Conservation (phyloP, 2,113 vertebrate species). For the Carassius gibelio region DNA sequence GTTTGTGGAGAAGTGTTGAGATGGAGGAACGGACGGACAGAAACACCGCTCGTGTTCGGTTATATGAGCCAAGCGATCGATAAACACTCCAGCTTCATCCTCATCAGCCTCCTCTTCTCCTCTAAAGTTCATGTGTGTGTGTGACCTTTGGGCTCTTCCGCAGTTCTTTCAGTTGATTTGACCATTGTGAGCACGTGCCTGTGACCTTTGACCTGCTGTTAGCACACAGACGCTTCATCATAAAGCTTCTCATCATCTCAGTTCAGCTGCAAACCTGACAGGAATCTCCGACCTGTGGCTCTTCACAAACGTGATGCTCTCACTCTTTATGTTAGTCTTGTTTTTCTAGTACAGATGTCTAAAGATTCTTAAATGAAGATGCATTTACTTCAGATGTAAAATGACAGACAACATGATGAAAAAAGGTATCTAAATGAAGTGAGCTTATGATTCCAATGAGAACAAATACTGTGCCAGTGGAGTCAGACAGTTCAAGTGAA, state of each 20-base stretch:
- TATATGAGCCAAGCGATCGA: neutral
- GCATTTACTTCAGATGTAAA: too few species aligned
- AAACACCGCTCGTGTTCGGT: too few species aligned
- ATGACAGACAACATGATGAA: too few species aligned
- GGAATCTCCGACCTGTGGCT: neutral
- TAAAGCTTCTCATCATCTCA: too few species aligned
- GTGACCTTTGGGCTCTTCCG: conserved; percentile 28
- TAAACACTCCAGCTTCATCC: neutral
- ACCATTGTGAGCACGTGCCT: neutral
- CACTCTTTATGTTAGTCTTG: neutral
- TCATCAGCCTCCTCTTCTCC: neutral
- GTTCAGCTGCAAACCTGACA: neutral
- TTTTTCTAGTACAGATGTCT: too few species aligned
- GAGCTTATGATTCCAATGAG: too few species aligned
- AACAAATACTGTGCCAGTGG: too few species aligned
- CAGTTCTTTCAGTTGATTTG: neutral
- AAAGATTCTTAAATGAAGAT: too few species aligned
- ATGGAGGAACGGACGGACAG: too few species aligned
- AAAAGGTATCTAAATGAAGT: too few species aligned
- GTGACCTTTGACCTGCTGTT: conserved; percentile 24
- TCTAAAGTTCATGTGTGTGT: conserved; percentile 40
- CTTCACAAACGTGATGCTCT: neutral
- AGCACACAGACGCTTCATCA: neutral
- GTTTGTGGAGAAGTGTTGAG: too few species aligned
- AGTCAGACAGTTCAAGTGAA: too few species aligned